Evolutionary conservation across 2,888 invertebrate genomes (phyloP).

Genomic region (Pecten maximus): DNA sequence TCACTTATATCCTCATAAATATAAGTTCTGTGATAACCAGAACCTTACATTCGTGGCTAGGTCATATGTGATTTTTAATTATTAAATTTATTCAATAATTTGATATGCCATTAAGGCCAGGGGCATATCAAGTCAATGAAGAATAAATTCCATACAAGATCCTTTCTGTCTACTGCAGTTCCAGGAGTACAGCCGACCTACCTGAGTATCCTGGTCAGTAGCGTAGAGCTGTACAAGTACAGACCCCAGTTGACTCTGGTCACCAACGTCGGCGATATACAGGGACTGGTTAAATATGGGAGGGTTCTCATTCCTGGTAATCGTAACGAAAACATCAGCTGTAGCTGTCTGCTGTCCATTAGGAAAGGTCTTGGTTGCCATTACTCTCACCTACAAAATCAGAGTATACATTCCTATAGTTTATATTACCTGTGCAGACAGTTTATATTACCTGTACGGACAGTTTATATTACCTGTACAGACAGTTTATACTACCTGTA

Average conservation of each 20-base stretch:
- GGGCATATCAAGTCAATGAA: too few species aligned
- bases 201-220: constrained; percentile 58
- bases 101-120: too few species aligned
- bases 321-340: constrained; percentile 52
- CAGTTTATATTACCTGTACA: neutral
- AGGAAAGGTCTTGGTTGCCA: constrained; percentile 47
- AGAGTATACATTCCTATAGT: neutral
- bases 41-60: too few species aligned
- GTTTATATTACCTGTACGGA: neutral
- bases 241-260: constrained; percentile 47
- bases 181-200: constrained; percentile 37
- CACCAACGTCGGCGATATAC: constrained; percentile 45
- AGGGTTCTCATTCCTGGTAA: constrained; percentile 60
- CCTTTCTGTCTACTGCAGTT: neutral
- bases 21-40: too few species aligned
- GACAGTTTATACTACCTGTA: too few species aligned
- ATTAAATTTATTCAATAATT: too few species aligned
- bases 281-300: constrained; percentile 61
- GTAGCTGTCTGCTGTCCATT: constrained; percentile 48
- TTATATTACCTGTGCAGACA: neutral
- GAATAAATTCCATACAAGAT: too few species aligned
- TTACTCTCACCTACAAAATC: constrained; percentile 46
- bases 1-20: too few species aligned
- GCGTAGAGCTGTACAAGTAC: constrained; percentile 56
- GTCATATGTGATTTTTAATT: too few species aligned